phyloP scores from a whole-genome alignment of 64 coral and sea anemone genomes.

The Actinia tenebrosa region DNA sequence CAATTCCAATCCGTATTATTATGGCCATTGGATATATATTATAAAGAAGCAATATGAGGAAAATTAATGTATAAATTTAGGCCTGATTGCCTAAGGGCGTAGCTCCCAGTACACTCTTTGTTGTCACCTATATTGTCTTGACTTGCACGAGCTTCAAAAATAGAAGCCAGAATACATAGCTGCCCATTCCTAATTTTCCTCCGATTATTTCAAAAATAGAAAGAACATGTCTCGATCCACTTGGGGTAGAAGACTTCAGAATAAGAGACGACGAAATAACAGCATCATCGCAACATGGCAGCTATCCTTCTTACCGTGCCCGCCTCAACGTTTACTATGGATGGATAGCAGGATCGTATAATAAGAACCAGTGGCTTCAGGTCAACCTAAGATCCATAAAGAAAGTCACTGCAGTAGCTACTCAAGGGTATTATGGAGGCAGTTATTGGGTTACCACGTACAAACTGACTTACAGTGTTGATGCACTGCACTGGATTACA shows the following conservation, averaged over 20 bases:
- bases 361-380: constrained; percentile 19
- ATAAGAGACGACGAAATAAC: neutral
- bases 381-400: neutral
- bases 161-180: too few species aligned
- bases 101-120: too few species aligned
- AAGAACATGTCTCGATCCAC: neutral
- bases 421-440: neutral
- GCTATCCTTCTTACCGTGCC: neutral
- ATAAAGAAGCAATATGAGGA: too few species aligned
- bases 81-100: too few species aligned
- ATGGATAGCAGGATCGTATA: neutral
- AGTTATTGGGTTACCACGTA: constrained; percentile 18
- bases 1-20: too few species aligned
- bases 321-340: neutral
- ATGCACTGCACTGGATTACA: neutral
- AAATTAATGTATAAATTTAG: too few species aligned
- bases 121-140: too few species aligned
- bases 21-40: too few species aligned
- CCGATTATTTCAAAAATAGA: neutral
- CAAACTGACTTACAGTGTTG: constrained; percentile 21
- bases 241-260: neutral
- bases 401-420: constrained; percentile 7
- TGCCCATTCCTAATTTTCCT: too few species aligned
- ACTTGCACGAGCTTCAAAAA: too few species aligned
- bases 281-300: neutral